Evolutionary conservation across 2,113 vertebrate species (phyloP).

Genomic region (Eulacestoma nigropectus): DNA sequence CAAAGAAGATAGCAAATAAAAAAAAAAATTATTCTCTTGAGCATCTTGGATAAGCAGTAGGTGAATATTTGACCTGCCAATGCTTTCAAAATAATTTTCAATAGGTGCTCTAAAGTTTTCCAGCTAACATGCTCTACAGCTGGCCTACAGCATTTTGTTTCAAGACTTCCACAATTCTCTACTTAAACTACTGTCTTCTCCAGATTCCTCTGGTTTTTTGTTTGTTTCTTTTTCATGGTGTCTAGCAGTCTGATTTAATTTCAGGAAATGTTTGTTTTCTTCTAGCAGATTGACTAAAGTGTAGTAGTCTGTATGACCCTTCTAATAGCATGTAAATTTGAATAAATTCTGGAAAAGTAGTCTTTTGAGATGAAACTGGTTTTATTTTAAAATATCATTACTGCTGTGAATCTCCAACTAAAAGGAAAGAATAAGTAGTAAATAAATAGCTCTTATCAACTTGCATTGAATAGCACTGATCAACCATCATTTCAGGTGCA

Average conservation of each 20-base stretch:
- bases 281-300: neutral
- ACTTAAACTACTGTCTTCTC: neutral
- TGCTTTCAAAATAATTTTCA: neutral
- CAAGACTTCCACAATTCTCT: neutral
- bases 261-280: neutral
- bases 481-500: neutral
- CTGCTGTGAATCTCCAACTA: neutral
- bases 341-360: neutral
- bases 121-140: neutral
- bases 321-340: neutral
- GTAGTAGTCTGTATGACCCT: neutral
- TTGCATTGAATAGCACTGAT: neutral
- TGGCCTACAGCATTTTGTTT: neutral
- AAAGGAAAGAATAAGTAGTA: neutral
- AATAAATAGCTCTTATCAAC: neutral
- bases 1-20: neutral
- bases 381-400: neutral
- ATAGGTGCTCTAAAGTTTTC: neutral
- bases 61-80: neutral
- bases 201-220: neutral
- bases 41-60: neutral
- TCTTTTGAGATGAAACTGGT: neutral
- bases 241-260: neutral
- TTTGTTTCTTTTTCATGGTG: neutral
- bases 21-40: neutral